Evolutionary conservation across 2,888 invertebrate genomes (phyloP), one percentile per base, ranked within the genome.

Genomic region (Sialis fuliginosa): DNA sequence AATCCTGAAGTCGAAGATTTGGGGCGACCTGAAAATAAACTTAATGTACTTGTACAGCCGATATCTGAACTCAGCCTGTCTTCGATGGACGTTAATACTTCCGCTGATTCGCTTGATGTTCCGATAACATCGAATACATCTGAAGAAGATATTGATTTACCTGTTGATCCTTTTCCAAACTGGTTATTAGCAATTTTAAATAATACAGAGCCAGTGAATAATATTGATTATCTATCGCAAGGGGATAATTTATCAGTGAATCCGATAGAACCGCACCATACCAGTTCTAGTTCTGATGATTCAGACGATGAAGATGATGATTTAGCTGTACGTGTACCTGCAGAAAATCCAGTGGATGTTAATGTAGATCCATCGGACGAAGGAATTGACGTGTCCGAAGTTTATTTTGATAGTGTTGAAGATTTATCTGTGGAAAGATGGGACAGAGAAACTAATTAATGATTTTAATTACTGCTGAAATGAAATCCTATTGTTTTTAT

Each of bases 1-100:
- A 51, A 49, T 6, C 48, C 49, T 4, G 53, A 54, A 45, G 40
- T 50, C 4, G 9, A 50, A 33, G 53, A 53, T 22, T 52, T 52
- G 39, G 52, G 53, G 42, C 42, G 51, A 30, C 9, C 34, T 6
- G 49, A 52, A 31, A 52, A 53, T 22, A 51, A 53, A 22, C 51
- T 51, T 33, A 50, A 51, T 40, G 35, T 49, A 12, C 33, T 43
- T 34, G 41, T 37, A 1, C 39, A 6, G 22, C 39, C 39, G 10
- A 22, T 22, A 2, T 22, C 22, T 22, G 22, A 22, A 22, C 22
- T 22, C 4, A 22, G 22, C 22, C 39, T 13, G 22, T 39, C 30
- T 33, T 42, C 42, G 1, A 7, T 42, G 12, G 50, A 47, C 13
- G 52, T 50, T 9, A 50, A 46, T 10, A 47, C 46, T 8, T 43